Evolutionary conservation across 1,140 invertebrate genomes (phyloP).

Genomic region (Streblospio benedicti): DNA sequence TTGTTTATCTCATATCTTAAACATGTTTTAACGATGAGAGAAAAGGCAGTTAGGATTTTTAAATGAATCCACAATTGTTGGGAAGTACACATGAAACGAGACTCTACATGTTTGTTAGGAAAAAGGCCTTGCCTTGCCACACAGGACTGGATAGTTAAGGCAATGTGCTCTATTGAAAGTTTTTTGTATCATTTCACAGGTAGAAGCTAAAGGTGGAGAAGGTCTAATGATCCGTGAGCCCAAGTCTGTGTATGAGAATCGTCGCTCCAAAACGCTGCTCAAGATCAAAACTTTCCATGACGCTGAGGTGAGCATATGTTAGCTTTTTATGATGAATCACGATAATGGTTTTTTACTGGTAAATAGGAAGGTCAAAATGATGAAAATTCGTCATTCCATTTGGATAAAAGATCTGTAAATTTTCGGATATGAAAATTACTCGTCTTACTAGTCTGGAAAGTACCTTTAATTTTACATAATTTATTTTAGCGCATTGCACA

Average conservation of each 20-base stretch:
- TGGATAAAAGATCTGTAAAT: background rate
- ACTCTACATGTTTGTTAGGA: no score
- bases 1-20: no score
- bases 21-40: no score
- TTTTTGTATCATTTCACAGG: no score
- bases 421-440: background rate
- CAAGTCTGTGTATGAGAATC: conserved; percentile 33
- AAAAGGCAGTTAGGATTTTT: no score
- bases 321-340: background rate
- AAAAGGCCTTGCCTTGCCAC: no score
- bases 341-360: background rate
- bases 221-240: conserved; percentile 39
- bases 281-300: conserved; percentile 43
- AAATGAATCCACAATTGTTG: no score
- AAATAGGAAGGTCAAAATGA: background rate
- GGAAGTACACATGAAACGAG: no score
- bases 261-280: conserved; percentile 31
- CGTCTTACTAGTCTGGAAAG: background rate
- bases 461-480: background rate
- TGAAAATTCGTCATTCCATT: background rate
- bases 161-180: no score
- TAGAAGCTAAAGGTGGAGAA: conserved; percentile 32
- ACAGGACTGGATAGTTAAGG: no score
- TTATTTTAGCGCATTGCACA: background rate
- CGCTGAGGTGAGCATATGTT: conserved; percentile 31